A percentile compares a stretch with the other conserved stretches of the same genome.
Conservation (phyloP, 2,888 invertebrate genomes). For the Nematopogon swammerdamellus region DNA sequence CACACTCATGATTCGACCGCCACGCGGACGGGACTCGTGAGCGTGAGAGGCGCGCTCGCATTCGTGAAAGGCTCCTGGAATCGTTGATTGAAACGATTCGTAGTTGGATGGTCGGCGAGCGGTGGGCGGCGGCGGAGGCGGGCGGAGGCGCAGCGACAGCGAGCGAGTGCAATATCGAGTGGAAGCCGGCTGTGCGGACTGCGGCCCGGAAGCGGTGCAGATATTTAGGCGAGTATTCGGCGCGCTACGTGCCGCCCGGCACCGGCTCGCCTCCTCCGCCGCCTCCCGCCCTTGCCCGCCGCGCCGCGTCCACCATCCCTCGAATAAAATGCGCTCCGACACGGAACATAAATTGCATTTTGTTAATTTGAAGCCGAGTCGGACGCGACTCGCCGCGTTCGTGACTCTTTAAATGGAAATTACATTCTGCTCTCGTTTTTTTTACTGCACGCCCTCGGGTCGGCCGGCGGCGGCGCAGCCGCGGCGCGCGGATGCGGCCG, state of each 20-base stretch:
- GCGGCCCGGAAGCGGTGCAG: too few relatives aligned
- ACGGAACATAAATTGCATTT: conserved; percentile 1
- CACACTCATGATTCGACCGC: too few relatives aligned
- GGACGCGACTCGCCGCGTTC: background rate
- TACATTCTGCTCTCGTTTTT: background rate
- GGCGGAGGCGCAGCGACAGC: too few relatives aligned
- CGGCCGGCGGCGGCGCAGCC: background rate
- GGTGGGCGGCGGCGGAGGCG: background rate
- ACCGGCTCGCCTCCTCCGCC: too few relatives aligned
- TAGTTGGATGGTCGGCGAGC: background rate
- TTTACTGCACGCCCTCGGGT: background rate
- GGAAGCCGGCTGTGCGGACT: too few relatives aligned
- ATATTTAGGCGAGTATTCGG: too few relatives aligned
- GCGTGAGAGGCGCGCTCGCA: too few relatives aligned
- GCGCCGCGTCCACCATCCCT: background rate
- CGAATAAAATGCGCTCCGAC: conserved; percentile 1
- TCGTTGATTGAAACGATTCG: background rate
- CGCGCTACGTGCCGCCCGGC: too few relatives aligned
- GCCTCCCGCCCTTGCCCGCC: too few relatives aligned
- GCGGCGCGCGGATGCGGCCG: background rate
- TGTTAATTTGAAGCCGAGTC: conserved; percentile 1
- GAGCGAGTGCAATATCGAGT: too few relatives aligned
- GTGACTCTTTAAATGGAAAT: background rate
- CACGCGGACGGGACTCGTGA: too few relatives aligned
- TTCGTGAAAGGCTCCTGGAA: background rate